Conservation (phyloP, 2,797 vertebrate species). For the Typhlichthys eigenmanni region DNA sequence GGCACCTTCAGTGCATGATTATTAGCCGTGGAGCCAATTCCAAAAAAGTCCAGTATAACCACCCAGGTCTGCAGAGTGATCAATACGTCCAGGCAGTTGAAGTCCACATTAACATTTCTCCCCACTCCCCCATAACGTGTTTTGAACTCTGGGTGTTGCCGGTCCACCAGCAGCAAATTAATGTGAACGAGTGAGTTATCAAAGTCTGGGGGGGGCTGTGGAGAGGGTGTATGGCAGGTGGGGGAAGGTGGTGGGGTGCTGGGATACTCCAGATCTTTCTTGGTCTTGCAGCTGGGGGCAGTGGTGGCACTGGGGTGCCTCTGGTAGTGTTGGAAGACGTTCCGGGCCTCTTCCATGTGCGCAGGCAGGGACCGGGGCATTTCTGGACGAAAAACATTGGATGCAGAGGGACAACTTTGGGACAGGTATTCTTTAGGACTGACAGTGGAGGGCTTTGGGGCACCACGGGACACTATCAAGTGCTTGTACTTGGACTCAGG, state of each 20-base stretch:
- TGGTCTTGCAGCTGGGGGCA: constrained; percentile 74
- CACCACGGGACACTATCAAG: constrained; percentile 94
- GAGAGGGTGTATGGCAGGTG: constrained; percentile 67
- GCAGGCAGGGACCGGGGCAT: constrained; percentile 97
- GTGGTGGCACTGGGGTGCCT: constrained; percentile 82
- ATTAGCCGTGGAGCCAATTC: constrained; percentile 95
- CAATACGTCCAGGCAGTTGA: constrained; percentile 95
- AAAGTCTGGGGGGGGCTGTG: constrained; percentile 80
- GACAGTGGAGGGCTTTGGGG: constrained; percentile 90
- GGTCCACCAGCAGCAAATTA: constrained; percentile 92
- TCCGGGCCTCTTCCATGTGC: constrained; percentile 95
- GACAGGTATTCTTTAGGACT: constrained; percentile 93
- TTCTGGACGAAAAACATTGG: constrained; percentile 87
- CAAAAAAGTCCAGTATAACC: constrained; percentile 96
- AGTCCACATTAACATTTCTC: constrained; percentile 92
- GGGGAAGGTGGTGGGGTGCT: constrained; percentile 95
- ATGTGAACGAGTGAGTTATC: constrained; percentile 96
- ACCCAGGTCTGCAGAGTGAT: constrained; percentile 98
- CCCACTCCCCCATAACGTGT: constrained; percentile 84
- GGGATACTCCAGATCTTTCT: constrained; percentile 82
- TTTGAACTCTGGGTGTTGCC: constrained; percentile 90
- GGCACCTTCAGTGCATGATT: constrained; percentile 88
- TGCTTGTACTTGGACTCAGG: constrained; percentile 93
- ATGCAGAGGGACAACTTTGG: constrained; percentile 90
- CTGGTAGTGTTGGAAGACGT: constrained; percentile 97